Conservation (phyloP, 2,113 vertebrate genomes). For the Oncorhynchus mykiss region DNA sequence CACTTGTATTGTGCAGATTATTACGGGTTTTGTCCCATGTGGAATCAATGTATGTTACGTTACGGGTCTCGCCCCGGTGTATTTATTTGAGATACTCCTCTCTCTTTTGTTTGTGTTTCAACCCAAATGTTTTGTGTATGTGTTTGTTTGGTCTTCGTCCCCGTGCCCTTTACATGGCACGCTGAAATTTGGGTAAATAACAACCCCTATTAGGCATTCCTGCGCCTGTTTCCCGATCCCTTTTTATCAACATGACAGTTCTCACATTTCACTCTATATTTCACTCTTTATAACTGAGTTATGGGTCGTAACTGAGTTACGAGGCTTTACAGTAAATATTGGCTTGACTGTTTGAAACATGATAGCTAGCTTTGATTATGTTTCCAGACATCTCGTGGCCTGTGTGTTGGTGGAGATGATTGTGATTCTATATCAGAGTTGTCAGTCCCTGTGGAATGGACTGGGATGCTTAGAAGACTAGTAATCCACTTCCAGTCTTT, state of each 20-base stretch:
- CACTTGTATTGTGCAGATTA: no score
- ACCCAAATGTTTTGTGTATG: no score
- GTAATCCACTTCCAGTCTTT: background rate
- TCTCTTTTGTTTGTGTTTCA: no score
- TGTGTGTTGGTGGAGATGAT: slow-evolving; percentile 26
- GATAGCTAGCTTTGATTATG: slow-evolving; percentile 21
- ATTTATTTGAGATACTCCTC: no score
- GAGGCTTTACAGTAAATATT: slow-evolving; percentile 19
- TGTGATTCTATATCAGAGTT: slow-evolving; percentile 16
- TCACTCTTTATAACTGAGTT: slow-evolving; percentile 22
- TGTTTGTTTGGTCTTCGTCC: no score
- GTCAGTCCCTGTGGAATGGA: slow-evolving; percentile 12
- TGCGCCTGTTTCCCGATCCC: no score
- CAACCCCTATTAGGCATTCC: no score
- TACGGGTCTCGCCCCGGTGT: no score
- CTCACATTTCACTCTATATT: slow-evolving; percentile 16
- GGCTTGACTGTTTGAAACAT: slow-evolving; percentile 26
- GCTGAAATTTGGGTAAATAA: no score
- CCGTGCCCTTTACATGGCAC: no score
- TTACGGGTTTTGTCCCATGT: no score
- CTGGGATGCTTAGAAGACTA: slow-evolving; percentile 18
- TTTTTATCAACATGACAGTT: slow-evolving; percentile 1
- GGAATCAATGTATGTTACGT: no score
- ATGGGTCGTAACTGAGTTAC: slow-evolving; percentile 29
- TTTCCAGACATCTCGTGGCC: slow-evolving; percentile 14